These are phyloP conservation scores for Tragelaphus buxtoni DNA, from an alignment of 2,113 vertebrate genomes.

Conservation along the genomic window DNA sequence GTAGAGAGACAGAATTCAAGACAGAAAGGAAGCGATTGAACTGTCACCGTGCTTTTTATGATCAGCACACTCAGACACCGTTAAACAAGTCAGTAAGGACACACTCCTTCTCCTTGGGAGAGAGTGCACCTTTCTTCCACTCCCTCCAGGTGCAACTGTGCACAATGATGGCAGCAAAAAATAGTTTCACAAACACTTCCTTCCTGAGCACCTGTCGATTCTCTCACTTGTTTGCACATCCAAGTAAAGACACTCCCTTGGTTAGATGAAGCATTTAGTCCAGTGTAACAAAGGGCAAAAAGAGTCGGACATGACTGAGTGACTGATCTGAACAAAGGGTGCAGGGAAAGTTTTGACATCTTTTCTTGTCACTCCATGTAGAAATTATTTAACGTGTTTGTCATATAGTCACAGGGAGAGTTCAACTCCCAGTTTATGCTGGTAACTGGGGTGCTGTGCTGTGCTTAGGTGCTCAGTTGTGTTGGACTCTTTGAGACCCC, in stretches of 20 bases:
- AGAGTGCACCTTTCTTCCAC: background rate
- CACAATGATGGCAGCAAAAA: background rate
- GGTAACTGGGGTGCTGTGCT: background rate
- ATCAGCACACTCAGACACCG: background rate
- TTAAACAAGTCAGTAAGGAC: background rate
- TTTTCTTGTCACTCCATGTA: background rate
- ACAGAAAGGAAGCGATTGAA: background rate
- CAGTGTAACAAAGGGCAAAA: background rate
- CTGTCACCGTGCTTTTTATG: background rate
- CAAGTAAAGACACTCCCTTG: background rate
- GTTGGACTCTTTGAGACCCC: background rate
- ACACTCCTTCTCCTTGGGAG: accelerated
- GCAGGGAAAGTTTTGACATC: background rate
- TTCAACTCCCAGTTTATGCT: background rate
- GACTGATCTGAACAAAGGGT: background rate
- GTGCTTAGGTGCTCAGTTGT: background rate
- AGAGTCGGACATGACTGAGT: too few relatives aligned
- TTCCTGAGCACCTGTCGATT: background rate
- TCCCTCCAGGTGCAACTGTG: accelerated
- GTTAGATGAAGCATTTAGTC: background rate
- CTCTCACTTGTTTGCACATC: background rate
- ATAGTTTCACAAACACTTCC: background rate
- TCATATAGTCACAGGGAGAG: background rate
- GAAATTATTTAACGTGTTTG: background rate
- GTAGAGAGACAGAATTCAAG: background rate